phyloP scores from a whole-genome alignment of 2,888 invertebrate species.

The Ochlodes sylvanus region DNA sequence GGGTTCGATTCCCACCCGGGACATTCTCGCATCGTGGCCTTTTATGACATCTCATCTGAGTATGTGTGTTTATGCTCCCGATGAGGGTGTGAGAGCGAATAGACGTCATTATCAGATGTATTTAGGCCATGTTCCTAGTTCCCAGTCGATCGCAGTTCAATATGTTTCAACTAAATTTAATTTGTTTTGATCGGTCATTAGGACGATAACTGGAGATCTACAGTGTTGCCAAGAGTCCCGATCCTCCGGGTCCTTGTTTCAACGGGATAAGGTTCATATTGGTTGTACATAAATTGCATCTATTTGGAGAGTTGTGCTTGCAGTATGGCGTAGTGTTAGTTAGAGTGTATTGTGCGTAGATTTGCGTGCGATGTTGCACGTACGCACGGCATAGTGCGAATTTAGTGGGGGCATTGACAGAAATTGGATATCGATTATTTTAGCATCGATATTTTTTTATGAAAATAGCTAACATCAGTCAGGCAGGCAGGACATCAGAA shows the following conservation, averaged over 20 bases:
- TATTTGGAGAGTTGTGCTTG: slow-evolving; percentile 34
- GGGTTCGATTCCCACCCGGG: no score
- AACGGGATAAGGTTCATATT: slow-evolving; percentile 25
- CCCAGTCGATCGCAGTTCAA: not conserved
- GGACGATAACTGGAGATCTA: not conserved
- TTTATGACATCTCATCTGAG: no score
- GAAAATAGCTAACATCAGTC: no score
- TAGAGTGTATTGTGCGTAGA: slow-evolving; percentile 45
- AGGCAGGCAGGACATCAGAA: no score
- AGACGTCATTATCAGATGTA: not conserved
- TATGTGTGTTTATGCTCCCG: no score
- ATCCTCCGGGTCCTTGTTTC: not conserved
- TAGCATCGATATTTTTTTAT: not conserved
- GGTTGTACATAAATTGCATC: slow-evolving; percentile 8
- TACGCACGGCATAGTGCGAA: slow-evolving; percentile 55
- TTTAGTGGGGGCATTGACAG: slow-evolving; percentile 37
- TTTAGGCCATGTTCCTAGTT: not conserved
- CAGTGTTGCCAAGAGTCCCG: slow-evolving; percentile 5
- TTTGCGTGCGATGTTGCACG: slow-evolving; percentile 62
- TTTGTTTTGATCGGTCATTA: not conserved
- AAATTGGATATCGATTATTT: slow-evolving; percentile 28
- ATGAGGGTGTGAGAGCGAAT: no score
- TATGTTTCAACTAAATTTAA: not conserved
- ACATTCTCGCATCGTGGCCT: no score
- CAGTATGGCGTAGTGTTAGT: slow-evolving; percentile 34